These are phyloP conservation scores for Astur gentilis DNA, from an alignment of 2,113 vertebrate genomes.

Conservation along the genomic window DNA sequence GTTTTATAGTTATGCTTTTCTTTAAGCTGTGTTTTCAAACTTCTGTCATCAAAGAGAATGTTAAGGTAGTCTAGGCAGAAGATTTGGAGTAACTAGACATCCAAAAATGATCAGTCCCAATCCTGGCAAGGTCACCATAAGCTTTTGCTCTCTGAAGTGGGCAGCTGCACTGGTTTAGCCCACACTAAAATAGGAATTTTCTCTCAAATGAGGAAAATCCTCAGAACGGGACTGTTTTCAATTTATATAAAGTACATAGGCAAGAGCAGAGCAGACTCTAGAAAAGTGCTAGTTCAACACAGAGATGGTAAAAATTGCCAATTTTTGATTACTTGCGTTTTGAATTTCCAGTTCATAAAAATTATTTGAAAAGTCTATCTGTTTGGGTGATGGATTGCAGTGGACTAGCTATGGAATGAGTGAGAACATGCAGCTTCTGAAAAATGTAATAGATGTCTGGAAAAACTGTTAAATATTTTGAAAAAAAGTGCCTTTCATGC, in stretches of 20 bases:
- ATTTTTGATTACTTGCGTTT: neutral
- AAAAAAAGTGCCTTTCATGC: neutral
- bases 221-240: neutral
- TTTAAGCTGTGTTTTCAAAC: neutral
- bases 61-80: neutral
- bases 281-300: neutral
- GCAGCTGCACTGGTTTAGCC: neutral
- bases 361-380: neutral
- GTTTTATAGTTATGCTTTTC: neutral
- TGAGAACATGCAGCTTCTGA: neutral
- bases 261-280: neutral
- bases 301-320: neutral
- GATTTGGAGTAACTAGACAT: neutral
- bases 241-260: neutral
- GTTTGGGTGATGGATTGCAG: neutral
- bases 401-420: neutral
- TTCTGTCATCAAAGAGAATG: neutral
- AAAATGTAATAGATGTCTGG: neutral
- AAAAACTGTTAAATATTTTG: neutral
- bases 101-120: neutral
- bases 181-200: neutral
- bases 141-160: neutral
- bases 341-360: neutral
- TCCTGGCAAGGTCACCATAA: neutral
- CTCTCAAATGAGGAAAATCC: neutral